Evolutionary conservation across 2,797 vertebrate species (phyloP).

Genomic region (Enteromius argenteus): DNA sequence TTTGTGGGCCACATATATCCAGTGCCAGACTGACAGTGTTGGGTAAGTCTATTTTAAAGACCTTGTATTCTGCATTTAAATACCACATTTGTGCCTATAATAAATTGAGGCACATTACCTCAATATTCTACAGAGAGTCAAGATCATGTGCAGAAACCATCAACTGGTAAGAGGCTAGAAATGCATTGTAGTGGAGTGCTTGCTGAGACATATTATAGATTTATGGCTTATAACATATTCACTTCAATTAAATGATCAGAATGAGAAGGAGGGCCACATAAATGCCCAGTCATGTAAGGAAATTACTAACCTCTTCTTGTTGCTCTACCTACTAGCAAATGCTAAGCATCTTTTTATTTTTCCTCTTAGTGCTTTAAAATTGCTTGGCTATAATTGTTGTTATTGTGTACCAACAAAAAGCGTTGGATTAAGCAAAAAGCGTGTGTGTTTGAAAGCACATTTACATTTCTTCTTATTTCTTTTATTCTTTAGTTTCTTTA

Average conservation of each 20-base stretch:
- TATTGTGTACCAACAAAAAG: conserved; percentile 18
- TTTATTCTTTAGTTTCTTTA: background rate
- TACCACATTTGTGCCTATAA: conserved; percentile 29
- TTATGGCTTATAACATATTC: conserved; percentile 52
- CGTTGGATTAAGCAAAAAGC: background rate
- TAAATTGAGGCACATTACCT: background rate
- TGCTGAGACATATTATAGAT: background rate
- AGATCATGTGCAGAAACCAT: conserved; percentile 83
- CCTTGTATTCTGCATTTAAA: background rate
- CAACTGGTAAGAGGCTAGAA: conserved; percentile 87
- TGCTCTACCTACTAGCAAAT: conserved; percentile 34
- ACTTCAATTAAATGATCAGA: background rate
- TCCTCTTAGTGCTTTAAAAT: conserved; percentile 28
- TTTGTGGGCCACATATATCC: conserved; percentile 96
- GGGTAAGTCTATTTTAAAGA: conserved; percentile 79
- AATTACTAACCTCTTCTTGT: conserved; percentile 69
- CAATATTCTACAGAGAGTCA: conserved; percentile 77
- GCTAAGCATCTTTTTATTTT: background rate
- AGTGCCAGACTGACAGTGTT: conserved; percentile 90
- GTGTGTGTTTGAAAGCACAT: background rate
- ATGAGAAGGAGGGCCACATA: conserved; percentile 16
- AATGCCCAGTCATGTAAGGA: conserved; percentile 27
- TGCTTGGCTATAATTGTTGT: background rate
- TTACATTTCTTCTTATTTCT: background rate
- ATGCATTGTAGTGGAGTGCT: background rate